phyloP scores from a whole-genome alignment of 2,888 invertebrate species.

The Heteromurus nitidus region DNA sequence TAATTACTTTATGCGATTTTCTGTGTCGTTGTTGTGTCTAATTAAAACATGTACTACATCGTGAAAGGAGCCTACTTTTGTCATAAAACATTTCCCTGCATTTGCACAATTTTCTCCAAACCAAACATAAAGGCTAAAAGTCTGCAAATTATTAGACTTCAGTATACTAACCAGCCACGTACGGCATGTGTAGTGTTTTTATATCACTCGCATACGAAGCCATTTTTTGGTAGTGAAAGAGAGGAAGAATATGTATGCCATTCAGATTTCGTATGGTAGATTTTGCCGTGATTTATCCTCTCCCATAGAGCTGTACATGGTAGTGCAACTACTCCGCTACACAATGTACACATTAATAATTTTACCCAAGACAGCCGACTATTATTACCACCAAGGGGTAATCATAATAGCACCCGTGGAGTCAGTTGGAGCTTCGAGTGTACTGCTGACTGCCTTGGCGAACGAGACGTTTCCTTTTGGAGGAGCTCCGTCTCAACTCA shows the following conservation, averaged over 20 bases:
- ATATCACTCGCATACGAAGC: no score
- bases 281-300: constrained; percentile 50
- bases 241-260: constrained; percentile 6
- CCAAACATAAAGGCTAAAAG: not conserved
- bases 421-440: constrained; percentile 88
- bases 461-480: constrained; percentile 78
- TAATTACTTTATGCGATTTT: not conserved
- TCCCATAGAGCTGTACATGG: constrained; percentile 23
- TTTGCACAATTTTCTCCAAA: not conserved
- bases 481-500: constrained; percentile 58
- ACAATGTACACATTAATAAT: constrained; percentile 54
- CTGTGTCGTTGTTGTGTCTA: not conserved
- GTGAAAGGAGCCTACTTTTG: not conserved
- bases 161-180: no score
- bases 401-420: constrained; percentile 80
- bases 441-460: constrained; percentile 83
- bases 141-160: no score
- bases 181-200: no score
- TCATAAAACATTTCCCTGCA: not conserved
- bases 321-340: constrained; percentile 1
- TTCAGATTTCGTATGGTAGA: not conserved
- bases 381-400: constrained; percentile 64
- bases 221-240: not conserved
- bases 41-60: not conserved
- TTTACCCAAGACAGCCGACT: constrained; percentile 57